These are phyloP conservation scores for Allolobophora icterica DNA, from an alignment of 2,888 invertebrate species.

Conservation along the genomic window DNA sequence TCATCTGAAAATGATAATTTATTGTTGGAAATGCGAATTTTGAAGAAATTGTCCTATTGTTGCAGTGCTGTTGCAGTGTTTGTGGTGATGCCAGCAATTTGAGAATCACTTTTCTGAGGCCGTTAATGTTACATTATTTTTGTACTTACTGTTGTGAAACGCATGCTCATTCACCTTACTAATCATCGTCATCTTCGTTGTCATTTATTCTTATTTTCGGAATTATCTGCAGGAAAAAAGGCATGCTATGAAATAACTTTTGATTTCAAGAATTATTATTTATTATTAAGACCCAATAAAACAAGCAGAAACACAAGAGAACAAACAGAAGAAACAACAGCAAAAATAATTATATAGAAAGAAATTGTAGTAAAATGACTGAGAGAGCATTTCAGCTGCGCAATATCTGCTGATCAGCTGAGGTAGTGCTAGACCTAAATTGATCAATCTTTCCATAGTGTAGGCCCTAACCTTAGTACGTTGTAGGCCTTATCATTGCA, in stretches of 20 bases:
- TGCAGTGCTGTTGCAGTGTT: not conserved
- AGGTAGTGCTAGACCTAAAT: too few relatives aligned
- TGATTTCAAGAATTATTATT: not conserved
- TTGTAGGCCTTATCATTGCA: too few relatives aligned
- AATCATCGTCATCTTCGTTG: not conserved
- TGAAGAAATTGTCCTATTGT: not conserved
- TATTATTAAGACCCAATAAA: not conserved
- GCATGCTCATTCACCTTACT: not conserved
- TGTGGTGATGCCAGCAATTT: not conserved
- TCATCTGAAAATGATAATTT: too few relatives aligned
- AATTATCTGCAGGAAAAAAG: slow-evolving; percentile 22
- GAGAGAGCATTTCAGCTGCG: too few relatives aligned
- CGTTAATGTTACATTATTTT: not conserved
- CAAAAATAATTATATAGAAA: too few relatives aligned
- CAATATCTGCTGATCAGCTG: too few relatives aligned
- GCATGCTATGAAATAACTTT: not conserved
- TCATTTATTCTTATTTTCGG: not conserved
- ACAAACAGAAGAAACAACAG: not conserved
- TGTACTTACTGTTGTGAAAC: slow-evolving; percentile 4
- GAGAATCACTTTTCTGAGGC: not conserved
- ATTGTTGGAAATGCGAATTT: not conserved
- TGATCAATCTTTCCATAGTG: too few relatives aligned
- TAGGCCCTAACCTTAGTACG: too few relatives aligned
- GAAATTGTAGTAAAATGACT: too few relatives aligned
- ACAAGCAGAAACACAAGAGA: not conserved